Percentiles rank a stretch among this genome's conserved stretches.
Evolutionary conservation across 1,140 invertebrate species (phyloP).

Genomic region (Bombus turneri): DNA sequence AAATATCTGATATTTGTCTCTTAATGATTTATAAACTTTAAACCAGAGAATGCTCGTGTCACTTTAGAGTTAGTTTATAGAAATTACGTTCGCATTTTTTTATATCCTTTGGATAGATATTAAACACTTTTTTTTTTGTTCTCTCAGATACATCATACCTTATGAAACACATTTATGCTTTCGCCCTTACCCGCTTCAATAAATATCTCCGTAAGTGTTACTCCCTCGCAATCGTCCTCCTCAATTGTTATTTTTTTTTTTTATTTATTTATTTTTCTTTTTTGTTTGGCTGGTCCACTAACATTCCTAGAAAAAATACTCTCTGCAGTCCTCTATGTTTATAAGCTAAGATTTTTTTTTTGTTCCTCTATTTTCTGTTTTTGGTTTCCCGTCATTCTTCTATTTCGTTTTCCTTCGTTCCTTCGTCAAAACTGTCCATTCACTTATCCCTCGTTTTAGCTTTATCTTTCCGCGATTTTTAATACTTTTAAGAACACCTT

Average conservation of each 20-base stretch:
- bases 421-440: background rate
- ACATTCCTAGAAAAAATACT: constrained; percentile 69
- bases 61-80: background rate
- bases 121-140: background rate
- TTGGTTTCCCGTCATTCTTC: constrained; percentile 29
- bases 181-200: constrained; percentile 35
- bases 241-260: background rate
- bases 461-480: background rate
- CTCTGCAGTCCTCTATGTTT: constrained; percentile 44
- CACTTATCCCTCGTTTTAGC: background rate
- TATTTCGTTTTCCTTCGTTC: background rate
- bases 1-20: constrained; percentile 10
- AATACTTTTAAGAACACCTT: constrained; percentile 10
- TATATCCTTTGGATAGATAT: constrained; percentile 21
- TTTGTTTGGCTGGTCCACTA: constrained; percentile 66
- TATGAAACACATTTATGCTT: constrained; percentile 58
- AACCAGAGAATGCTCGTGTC: constrained; percentile 9
- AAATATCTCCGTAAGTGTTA: constrained; percentile 12
- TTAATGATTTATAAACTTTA: constrained; percentile 11
- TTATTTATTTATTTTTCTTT: constrained; percentile 9
- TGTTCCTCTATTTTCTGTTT: constrained; percentile 36
- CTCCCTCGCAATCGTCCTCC: constrained; percentile 13
- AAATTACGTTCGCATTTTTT: constrained; percentile 12
- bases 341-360: constrained; percentile 30
- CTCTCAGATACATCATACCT: background rate